Evolutionary conservation across 2,113 vertebrate species (phyloP).

Genomic region (Actinemys pallida): DNA sequence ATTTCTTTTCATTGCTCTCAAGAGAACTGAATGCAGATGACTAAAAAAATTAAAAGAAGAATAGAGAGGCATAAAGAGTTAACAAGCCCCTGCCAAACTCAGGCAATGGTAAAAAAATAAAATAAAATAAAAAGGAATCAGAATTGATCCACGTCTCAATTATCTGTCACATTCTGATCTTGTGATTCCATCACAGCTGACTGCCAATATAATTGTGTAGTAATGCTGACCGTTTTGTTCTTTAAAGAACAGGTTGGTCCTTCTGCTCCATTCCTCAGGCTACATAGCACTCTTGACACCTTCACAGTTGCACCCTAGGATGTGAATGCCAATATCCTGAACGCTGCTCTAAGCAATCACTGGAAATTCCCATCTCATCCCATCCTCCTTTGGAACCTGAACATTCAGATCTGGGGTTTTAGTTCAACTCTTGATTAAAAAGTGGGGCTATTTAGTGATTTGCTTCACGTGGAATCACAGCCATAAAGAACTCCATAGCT

Average conservation of each 20-base stretch:
- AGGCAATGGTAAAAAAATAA: neutral
- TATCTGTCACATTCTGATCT: conserved; percentile 26
- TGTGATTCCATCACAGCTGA: neutral
- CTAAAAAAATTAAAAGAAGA: conserved; percentile 16
- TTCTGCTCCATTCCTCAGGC: neutral
- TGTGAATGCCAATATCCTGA: neutral
- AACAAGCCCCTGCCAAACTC: conserved; percentile 33
- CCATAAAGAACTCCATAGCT: conserved; percentile 39
- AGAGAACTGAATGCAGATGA: conserved; percentile 68
- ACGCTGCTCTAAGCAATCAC: neutral
- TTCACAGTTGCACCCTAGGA: neutral
- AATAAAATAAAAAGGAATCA: neutral
- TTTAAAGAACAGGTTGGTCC: conserved; percentile 15
- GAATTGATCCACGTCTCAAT: conserved; percentile 39
- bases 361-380: neutral
- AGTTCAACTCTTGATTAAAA: conserved; percentile 9
- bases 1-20: conserved; percentile 80
- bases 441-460: conserved; percentile 26
- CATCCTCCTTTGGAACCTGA: neutral
- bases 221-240: conserved; percentile 20
- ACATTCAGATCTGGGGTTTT: neutral
- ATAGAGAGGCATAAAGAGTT: conserved; percentile 61
- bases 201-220: conserved; percentile 40
- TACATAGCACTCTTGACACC: neutral
- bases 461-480: conserved; percentile 28